Evolutionary conservation across 1,140 invertebrate species (phyloP), one percentile per base, ranked within the genome.

Genomic region (Hirudo medicinalis): DNA sequence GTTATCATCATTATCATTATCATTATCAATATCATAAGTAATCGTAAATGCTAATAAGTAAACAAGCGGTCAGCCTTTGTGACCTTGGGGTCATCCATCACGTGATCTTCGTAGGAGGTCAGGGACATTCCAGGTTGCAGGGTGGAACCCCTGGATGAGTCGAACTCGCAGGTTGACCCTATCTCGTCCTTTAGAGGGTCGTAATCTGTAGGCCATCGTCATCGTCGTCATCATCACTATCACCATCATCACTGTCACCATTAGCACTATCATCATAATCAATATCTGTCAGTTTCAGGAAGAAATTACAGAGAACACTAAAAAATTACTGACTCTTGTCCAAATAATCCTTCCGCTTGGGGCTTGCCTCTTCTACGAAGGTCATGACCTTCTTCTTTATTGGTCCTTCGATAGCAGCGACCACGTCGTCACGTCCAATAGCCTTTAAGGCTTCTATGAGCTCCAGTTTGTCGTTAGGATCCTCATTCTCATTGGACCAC

Each of bases 361-460:
- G 20, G 20, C 29, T n/a, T 13, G 57, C 22, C 22, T 63, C 57
- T n/a, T 25, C 9, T 11, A n/a, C 57, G 20, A 63, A 63, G 29
- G 11, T 25, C 22, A 32, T 63, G 22, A 25, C 19, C 57, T 63
- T 63, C 57, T 63, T 63, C 29, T 22, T 63, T n/a, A n/a, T 20
- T n/a, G 57, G 57, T 63, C 4, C 22, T 63, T 63, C 89, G 80
- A 91, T 92, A 72, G 89, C 88, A 57, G 87, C 87, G 75, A 94
- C 90, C 57, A 94, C 92, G 77, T 95, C 91, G 75, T 92, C 90
- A 69, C 92, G 85, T 60, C 88, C 88, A 70, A 94, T 93, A 75
- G 88, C 87, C 77, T 89, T 88, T 19, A 95, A 82, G 0, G 89
- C 91, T 75, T 90, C 87, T 80, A 94, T 91, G 68, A 95, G 81